These are phyloP conservation scores for Erpobdella octoculata DNA, from an alignment of 2,888 invertebrate species.

Conservation along the genomic window DNA sequence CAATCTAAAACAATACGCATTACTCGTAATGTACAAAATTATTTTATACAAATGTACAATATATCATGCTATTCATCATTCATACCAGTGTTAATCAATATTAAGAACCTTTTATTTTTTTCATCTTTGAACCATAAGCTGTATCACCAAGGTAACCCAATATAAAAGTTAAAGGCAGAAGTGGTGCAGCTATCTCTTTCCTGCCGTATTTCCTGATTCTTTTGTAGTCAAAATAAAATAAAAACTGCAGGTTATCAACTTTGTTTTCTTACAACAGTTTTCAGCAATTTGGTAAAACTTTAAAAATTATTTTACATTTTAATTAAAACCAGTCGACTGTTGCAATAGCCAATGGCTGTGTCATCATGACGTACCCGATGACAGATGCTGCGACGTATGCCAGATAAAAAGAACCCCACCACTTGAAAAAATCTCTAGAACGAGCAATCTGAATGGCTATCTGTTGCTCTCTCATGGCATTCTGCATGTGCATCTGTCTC, in stretches of 20 bases:
- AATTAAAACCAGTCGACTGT: no score
- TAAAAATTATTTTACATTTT: neutral
- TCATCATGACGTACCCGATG: conserved; percentile 15
- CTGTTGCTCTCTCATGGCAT: conserved; percentile 68
- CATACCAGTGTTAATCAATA: no score
- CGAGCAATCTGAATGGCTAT: conserved; percentile 63
- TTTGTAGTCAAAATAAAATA: conserved; percentile 10
- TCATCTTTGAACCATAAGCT: conserved; percentile 69
- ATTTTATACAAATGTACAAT: no score
- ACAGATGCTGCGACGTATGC: conserved; percentile 54
- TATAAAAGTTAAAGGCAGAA: conserved; percentile 66
- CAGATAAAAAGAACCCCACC: conserved; percentile 61
- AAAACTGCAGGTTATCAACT: no score
- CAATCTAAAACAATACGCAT: no score
- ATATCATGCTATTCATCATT: no score
- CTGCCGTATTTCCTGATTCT: conserved; percentile 51
- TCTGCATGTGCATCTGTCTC: conserved; percentile 71
- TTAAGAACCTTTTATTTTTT: conserved; percentile 66
- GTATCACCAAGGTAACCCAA: conserved; percentile 68
- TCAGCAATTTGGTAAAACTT: no score
- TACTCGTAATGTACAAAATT: no score
- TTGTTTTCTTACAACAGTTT: no score
- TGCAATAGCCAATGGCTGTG: neutral
- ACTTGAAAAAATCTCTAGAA: conserved; percentile 66
- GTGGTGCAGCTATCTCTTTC: conserved; percentile 60